Percentiles rank a stretch among this genome's conserved stretches.
These are phyloP conservation scores for Drosophila eohydei DNA, from an alignment of 2,888 invertebrate species.

Conservation along the genomic window DNA sequence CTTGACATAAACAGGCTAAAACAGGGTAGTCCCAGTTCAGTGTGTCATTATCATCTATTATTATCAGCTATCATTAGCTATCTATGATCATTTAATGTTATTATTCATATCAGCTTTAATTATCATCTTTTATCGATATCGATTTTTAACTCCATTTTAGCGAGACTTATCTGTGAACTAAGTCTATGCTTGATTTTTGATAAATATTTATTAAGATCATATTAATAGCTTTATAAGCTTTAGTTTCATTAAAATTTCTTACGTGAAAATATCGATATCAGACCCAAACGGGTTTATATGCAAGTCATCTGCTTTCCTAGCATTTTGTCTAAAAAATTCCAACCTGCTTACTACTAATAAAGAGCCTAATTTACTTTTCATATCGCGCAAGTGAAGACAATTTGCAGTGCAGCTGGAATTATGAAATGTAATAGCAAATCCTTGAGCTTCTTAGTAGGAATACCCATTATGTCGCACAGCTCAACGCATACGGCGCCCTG, in stretches of 20 bases:
- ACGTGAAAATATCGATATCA: not conserved
- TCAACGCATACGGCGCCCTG: conserved; percentile 23
- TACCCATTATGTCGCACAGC: conserved; percentile 3
- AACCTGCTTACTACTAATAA: not conserved
- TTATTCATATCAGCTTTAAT: no score
- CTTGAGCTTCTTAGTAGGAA: not conserved
- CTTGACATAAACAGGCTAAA: not conserved
- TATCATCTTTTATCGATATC: no score
- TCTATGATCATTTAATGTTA: no score
- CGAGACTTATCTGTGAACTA: no score
- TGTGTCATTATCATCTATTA: not conserved
- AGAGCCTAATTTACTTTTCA: conserved; percentile 1
- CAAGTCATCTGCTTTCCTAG: not conserved
- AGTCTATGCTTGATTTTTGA: no score
- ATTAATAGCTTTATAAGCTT: no score
- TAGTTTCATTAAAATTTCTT: not conserved
- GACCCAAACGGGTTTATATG: not conserved
- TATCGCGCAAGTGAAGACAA: not conserved
- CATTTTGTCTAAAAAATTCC: not conserved
- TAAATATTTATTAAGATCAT: no score
- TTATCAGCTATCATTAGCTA: not conserved
- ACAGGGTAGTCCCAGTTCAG: not conserved
- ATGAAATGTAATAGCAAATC: not conserved
- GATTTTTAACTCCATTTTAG: no score
- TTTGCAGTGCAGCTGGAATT: not conserved